These are phyloP conservation scores for Microtus montanus DNA, from an alignment of 2,113 vertebrate species.

Conservation along the genomic window DNA sequence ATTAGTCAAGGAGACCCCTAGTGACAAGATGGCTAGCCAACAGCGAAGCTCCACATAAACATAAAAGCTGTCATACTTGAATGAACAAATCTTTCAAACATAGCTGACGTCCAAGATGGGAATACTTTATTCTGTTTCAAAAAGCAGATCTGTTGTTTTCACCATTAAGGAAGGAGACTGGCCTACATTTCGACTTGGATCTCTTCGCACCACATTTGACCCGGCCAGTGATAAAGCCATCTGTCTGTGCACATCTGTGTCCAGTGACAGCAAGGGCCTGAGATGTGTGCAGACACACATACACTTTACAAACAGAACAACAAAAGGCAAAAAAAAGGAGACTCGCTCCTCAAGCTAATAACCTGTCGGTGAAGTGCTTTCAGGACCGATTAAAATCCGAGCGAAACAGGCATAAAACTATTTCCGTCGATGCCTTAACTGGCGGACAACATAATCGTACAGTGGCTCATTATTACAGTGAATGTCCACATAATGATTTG, in stretches of 20 bases:
- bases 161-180: conserved; percentile 22
- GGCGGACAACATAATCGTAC: fast-evolving
- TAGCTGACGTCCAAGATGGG: conserved; percentile 5
- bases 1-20: neutral
- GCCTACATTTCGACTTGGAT: no score
- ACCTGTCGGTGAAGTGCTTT: neutral
- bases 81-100: conserved; percentile 70
- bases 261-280: no score
- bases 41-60: conserved; percentile 4
- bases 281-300: no score
- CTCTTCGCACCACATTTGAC: no score
- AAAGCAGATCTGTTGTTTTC: conserved; percentile 34
- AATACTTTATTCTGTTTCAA: conserved; percentile 55
- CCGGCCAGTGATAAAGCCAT: no score
- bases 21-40: neutral
- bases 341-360: neutral
- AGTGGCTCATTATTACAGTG: neutral
- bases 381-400: neutral
- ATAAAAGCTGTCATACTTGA: conserved; percentile 35
- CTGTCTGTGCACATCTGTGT: no score
- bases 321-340: no score
- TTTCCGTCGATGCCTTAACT: neutral
- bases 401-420: neutral
- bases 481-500: neutral
- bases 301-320: no score